Evolutionary conservation across 1,140 invertebrate genomes (phyloP).

Genomic region (Thrips palmi): DNA sequence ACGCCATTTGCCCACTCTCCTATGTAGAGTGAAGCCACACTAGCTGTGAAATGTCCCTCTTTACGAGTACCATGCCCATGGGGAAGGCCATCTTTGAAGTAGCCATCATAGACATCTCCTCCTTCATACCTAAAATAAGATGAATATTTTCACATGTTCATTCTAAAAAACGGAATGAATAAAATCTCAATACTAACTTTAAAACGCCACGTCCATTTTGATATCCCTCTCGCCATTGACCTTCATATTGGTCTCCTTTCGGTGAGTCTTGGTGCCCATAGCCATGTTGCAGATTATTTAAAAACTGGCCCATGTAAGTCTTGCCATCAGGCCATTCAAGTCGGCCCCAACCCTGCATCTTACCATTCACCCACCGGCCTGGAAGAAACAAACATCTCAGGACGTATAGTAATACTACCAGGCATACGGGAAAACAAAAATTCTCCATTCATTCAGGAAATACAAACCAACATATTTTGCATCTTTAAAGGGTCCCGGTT

Average conservation of each 20-base stretch:
- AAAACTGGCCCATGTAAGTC: constrained; percentile 58
- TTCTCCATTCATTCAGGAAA: constrained; percentile 1
- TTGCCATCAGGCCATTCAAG: constrained; percentile 64
- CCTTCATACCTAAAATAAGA: constrained; percentile 30
- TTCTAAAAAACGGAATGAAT: background rate
- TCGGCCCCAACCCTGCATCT: constrained; percentile 63
- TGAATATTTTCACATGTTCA: background rate
- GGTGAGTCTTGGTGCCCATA: constrained; percentile 48
- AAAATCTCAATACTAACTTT: constrained; percentile 32
- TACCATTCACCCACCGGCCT: constrained; percentile 59
- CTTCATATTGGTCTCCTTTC: constrained; percentile 49
- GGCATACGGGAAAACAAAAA: background rate
- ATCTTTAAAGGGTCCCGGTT: constrained; percentile 49
- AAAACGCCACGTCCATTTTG: constrained; percentile 63
- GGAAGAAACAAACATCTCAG: constrained; percentile 17
- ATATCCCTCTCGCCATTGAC: constrained; percentile 65
- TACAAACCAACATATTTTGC: constrained; percentile 43
- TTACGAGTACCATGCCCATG: constrained; percentile 69
- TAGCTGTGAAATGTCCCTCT: constrained; percentile 56
- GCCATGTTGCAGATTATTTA: constrained; percentile 54
- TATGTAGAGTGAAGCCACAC: constrained; percentile 59
- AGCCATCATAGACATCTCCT: constrained; percentile 64
- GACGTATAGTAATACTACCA: constrained; percentile 2
- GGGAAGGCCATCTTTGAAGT: constrained; percentile 63
- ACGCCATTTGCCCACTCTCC: constrained; percentile 63